Percentiles rank a stretch among this genome's conserved stretches.
Evolutionary conservation across 1,140 invertebrate genomes (phyloP).

Genomic region (Anastrepha ludens): DNA sequence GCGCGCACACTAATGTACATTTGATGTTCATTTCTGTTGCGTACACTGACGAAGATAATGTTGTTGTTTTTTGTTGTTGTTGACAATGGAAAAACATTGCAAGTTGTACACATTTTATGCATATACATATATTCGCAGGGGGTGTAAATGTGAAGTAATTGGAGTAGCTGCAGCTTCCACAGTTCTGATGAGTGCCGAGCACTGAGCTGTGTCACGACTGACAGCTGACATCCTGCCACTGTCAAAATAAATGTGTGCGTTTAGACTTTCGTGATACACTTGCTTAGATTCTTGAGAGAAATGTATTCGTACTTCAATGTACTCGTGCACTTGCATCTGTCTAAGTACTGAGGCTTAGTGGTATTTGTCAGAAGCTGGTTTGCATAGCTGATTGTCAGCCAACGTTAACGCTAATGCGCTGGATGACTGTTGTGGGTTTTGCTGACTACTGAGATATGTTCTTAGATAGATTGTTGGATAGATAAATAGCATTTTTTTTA

Average conservation of each 20-base stretch:
- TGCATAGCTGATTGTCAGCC: not conserved
- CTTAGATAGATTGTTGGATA: too few species aligned
- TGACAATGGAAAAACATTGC: not conserved
- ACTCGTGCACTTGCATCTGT: not conserved
- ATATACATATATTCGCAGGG: not conserved
- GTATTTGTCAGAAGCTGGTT: not conserved
- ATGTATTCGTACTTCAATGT: not conserved
- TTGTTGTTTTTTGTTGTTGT: not conserved
- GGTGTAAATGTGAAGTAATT: conserved; percentile 12
- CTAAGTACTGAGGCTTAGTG: conserved; percentile 13
- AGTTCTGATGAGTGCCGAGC: not conserved
- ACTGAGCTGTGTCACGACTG: conserved; percentile 29
- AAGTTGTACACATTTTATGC: not conserved
- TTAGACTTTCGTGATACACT: not conserved
- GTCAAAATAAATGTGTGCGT: conserved; percentile 22
- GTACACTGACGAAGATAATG: not conserved
- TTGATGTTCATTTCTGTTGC: conserved; percentile 36
- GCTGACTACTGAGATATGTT: too few species aligned
- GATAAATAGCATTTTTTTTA: too few species aligned
- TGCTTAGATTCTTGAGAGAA: not conserved
- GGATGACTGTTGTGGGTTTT: too few species aligned
- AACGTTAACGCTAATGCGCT: not conserved
- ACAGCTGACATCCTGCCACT: conserved; percentile 33
- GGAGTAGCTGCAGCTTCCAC: not conserved
- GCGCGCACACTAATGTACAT: conserved; percentile 42